Evolutionary conservation across 2,888 invertebrate species (phyloP).

Genomic region (Digitonthophagus gazella): DNA sequence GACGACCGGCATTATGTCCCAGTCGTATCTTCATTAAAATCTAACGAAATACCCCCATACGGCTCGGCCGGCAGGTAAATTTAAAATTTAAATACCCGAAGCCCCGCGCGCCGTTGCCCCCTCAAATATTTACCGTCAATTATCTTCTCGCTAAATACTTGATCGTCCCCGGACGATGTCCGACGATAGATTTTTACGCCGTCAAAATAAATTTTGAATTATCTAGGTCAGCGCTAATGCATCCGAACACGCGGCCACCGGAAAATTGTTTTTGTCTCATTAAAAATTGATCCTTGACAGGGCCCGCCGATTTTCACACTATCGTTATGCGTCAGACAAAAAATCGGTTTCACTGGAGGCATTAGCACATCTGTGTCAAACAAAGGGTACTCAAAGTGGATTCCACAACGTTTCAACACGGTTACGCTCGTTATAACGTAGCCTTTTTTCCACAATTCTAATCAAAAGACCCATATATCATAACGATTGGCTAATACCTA

Average conservation of each 20-base stretch:
- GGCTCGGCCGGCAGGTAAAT: conserved; percentile 25
- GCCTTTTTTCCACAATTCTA: too few species aligned
- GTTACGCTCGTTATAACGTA: too few species aligned
- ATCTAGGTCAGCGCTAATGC: neutral
- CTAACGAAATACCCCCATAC: conserved; percentile 19
- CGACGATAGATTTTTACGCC: neutral
- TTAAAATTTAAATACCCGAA: conserved; percentile 35
- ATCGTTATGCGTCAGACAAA: neutral
- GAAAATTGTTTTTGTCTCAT: neutral
- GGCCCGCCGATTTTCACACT: neutral
- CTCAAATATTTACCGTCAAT: conserved; percentile 2
- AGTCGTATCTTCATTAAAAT: conserved; percentile 21
- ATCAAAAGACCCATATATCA: too few species aligned
- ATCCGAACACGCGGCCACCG: neutral
- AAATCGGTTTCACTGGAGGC: neutral
- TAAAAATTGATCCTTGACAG: neutral
- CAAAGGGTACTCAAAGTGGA: neutral
- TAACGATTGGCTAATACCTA: too few species aligned
- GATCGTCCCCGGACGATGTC: neutral
- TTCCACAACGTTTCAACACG: too few species aligned
- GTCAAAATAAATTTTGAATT: neutral
- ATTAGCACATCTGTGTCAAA: neutral
- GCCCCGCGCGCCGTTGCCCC: neutral
- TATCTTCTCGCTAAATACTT: conserved; percentile 4
- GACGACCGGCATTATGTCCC: neutral